These are phyloP conservation scores for Chinchilla lanigera DNA, from an alignment of 2,113 vertebrate species.

Conservation along the genomic window DNA sequence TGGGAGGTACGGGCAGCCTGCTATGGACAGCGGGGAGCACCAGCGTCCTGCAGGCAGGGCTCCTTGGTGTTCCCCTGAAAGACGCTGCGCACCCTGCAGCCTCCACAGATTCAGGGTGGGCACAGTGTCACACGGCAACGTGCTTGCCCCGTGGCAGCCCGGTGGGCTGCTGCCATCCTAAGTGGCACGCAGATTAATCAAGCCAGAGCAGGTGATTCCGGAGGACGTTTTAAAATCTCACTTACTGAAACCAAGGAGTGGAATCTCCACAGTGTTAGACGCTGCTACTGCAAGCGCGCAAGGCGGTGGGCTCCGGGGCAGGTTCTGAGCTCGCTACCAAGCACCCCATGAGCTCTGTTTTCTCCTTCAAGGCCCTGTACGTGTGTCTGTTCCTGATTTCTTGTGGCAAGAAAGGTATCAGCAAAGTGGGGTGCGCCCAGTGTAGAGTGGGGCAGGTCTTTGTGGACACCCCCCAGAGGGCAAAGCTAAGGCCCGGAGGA, in stretches of 20 bases:
- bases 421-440: not conserved
- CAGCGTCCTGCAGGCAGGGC: not conserved
- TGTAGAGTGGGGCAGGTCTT: constrained; percentile 24
- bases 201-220: constrained; percentile 32
- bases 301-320: constrained; percentile 37
- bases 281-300: constrained; percentile 38
- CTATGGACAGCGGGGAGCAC: not conserved
- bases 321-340: constrained; percentile 59
- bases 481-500: constrained; percentile 50
- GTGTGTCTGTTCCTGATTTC: constrained; percentile 65
- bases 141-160: not conserved
- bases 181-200: not conserved
- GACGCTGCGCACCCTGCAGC: not conserved
- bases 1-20: not conserved
- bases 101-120: not conserved
- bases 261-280: constrained; percentile 40
- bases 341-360: constrained; percentile 45
- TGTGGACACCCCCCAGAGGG: constrained; percentile 30
- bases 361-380: constrained; percentile 50
- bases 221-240: not conserved
- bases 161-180: not conserved
- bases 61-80: not conserved
- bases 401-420: constrained; percentile 68
- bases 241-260: constrained; percentile 24
- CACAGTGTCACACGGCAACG: not conserved